Evolutionary conservation across 2,888 invertebrate species (phyloP), one percentile per base, ranked within the genome.

Genomic region (Artemia sp.): DNA sequence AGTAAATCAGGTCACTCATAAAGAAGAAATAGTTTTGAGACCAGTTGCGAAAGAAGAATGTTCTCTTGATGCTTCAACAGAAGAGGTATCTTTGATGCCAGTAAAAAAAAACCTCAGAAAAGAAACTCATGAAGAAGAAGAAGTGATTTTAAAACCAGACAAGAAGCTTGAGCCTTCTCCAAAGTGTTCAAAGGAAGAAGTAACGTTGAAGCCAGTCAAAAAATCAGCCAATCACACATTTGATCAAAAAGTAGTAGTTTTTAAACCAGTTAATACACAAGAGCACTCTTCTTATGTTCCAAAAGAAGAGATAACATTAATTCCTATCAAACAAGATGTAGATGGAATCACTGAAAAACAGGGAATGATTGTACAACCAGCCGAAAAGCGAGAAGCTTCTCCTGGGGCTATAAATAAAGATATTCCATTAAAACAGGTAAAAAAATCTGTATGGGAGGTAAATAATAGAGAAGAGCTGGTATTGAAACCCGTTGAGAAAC

Each of bases 21-120:
- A 58, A 58, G 19, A 58, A 9, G 14, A 58, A 9, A 24, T 19
- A 8, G 64, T 10, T 58, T 8, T 1, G n/a, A n/a, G 8, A 24
- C n/a, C n/a, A 58, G 24, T n/a, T n/a, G 24, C 9, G 24, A 8
- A n/a, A 58, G 14, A 58, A 2, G 38, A 38, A 0, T 38, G 2
- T 38, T 38, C 24, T n/a, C 14, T 19, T n/a, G 8, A n/a, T 58
- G 64, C 24, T 58, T 24, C 24, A n/a, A 58, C 80, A 52, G 82
- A 82, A 72, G 78, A 79, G 67, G 79, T 82, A 68, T 77, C 76
- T 67, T 77, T 78, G 38, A 81, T 76, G 81, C 83, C 82, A 75
- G 82, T 81, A 7, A 82, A 81, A 75, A 73, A 81, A 67, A 81
- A 83, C 77, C 78, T 80, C 73, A 75, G 71, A 74, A 76, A 72